A percentile compares a stretch with the other conserved stretches of the same genome.
Conservation (phyloP, 2,113 vertebrate genomes). For the Calypte anna region DNA sequence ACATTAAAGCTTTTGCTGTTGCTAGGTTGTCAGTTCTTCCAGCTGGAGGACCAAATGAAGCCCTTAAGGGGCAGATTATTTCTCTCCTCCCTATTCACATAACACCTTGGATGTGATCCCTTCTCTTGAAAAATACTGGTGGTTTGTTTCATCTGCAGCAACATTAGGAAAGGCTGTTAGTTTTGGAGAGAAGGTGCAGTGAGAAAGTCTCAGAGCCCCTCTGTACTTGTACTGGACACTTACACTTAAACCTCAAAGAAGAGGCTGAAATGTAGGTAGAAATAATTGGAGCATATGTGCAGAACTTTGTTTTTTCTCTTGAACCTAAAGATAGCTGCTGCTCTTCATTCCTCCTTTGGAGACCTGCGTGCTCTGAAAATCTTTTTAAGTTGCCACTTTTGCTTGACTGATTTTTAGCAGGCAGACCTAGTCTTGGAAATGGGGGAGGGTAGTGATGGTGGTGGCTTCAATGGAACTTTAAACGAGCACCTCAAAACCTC, state of each 20-base stretch:
- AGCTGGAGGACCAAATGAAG: not conserved
- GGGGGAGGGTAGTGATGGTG: too few species aligned
- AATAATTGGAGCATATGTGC: not conserved
- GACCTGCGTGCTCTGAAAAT: not conserved
- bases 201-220: not conserved
- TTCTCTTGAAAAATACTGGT: not conserved
- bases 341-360: not conserved
- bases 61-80: not conserved
- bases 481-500: not conserved
- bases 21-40: not conserved
- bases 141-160: not conserved
- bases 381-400: not conserved
- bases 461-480: not conserved
- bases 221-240: not conserved
- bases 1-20: not conserved
- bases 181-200: not conserved
- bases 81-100: not conserved
- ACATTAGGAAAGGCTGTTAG: not conserved
- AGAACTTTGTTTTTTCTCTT: slow-evolving; percentile 21
- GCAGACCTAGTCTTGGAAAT: not conserved
- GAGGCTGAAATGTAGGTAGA: slow-evolving; percentile 24
- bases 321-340: slow-evolving; percentile 23
- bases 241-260: not conserved
- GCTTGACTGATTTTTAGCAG: not conserved
- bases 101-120: not conserved